Conservation (phyloP, 2,888 invertebrate genomes). For the Oxycera nigricornis region DNA sequence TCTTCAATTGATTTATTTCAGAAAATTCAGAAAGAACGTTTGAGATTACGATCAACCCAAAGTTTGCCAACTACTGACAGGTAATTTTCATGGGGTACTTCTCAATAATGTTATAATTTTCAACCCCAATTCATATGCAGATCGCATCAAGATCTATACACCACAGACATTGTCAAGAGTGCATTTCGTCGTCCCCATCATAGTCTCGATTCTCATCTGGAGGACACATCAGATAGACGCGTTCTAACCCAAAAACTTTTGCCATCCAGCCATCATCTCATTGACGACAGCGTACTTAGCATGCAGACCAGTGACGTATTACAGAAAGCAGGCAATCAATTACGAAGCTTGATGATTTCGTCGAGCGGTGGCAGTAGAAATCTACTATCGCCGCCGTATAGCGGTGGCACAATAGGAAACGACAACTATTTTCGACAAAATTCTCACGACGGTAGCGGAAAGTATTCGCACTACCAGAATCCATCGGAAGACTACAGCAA, state of each 20-base stretch:
- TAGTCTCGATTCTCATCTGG: conserved; percentile 50
- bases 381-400: conserved; percentile 26
- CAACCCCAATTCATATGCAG: not conserved
- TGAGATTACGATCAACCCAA: conserved; percentile 57
- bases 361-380: conserved; percentile 48
- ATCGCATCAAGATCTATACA: conserved; percentile 43
- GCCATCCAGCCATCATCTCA: conserved; percentile 28
- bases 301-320: conserved; percentile 50
- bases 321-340: conserved; percentile 52
- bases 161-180: conserved; percentile 46
- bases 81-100: conserved; percentile 34
- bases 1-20: conserved; percentile 32
- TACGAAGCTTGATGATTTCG: conserved; percentile 51
- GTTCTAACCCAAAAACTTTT: not conserved
- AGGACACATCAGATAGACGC: conserved; percentile 28
- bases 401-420: conserved; percentile 25
- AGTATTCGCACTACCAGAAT: conserved; percentile 44
- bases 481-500: conserved; percentile 42
- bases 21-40: conserved; percentile 51
- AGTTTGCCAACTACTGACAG: conserved; percentile 59
- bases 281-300: conserved; percentile 48
- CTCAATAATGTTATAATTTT: too few relatives aligned
- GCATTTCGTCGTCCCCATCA: conserved; percentile 49
- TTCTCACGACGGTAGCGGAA: conserved; percentile 34
- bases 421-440: conserved; percentile 43